Base-by-base conservation (phyloP, 2,797 vertebrate genomes). In the Pitangus sulphuratus region DNA sequence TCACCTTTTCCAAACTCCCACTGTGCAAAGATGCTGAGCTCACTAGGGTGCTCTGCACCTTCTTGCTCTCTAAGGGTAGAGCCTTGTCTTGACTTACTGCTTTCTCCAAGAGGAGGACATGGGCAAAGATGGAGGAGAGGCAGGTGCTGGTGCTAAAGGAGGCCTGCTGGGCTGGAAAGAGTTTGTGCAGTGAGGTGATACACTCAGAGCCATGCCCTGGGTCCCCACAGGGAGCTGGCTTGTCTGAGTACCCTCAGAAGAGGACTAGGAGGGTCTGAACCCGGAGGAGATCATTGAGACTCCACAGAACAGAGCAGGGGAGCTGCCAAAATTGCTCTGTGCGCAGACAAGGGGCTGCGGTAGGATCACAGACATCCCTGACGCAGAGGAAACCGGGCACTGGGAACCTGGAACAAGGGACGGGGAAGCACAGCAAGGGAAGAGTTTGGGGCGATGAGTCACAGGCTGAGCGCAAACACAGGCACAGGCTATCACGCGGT, bases 321-420 rank as follows among this genome's bases (percentile, higher is more conserved):
- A 90, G 21, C 19, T 93, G 84, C 66, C 74, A 92, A 56, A 90
- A 70, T 44, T 25, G 4, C 33, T n/a, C 25, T 57, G 24, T 33
- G 37, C 25, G 53, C 58, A 95, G 77, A 84, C 51, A 25, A 30
- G 4, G 35, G 48, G 19, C 68, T 82, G 69, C 6, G 58, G 74
- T 58, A 87, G 44, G 24, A 77, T 60, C 58, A 8, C 51, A 95
- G 81, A 74, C 61, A 44, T 60, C 62, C 54, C 56, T 87, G 81
- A 84, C 21, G 16, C 70, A 86, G 44, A 93, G 84, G 89, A 94
- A 95, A 89, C 42, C 4, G 26, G 51, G 77, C 42, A 9, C 58
- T 95, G 88, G 64, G 88, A 95, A 95, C 68, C 86, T 97, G 84
- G 93, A 95, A 95, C 77, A 28, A 54, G 60, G 86, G 78, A 33